Percentiles rank a stretch among this genome's conserved stretches.
phyloP scores from a whole-genome alignment of 2,113 vertebrate species.

The Centropus unirufus region DNA sequence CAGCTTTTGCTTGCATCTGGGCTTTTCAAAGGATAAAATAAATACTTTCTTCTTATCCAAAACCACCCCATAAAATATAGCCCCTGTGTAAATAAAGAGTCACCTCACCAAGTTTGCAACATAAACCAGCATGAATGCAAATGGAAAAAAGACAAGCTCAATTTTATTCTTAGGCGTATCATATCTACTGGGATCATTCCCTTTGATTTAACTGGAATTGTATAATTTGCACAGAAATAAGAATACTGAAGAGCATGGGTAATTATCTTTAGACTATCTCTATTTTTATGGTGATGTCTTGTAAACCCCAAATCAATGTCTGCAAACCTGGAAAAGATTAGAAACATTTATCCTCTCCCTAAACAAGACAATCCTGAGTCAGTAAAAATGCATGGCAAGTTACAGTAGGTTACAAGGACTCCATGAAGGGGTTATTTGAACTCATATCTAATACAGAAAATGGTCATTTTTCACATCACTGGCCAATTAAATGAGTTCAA shows the following conservation, averaged over 20 bases:
- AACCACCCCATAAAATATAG: not conserved
- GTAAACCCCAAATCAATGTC: not conserved
- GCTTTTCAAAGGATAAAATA: not conserved
- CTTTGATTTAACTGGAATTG: not conserved
- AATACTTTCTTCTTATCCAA: not conserved
- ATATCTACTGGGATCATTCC: not conserved
- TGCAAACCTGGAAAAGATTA: not conserved
- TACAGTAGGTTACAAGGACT: constrained; percentile 2
- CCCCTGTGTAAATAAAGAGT: not conserved
- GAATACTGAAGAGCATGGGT: not conserved
- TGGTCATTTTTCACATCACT: constrained; percentile 28
- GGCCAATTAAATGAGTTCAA: constrained; percentile 53
- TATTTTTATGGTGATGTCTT: not conserved
- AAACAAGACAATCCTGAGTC: not conserved
- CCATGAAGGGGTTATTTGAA: not conserved
- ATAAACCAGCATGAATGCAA: not conserved
- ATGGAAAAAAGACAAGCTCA: not conserved
- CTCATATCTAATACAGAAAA: constrained; percentile 5
- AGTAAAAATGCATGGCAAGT: constrained; percentile 3
- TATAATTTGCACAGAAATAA: not conserved
- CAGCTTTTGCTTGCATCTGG: not conserved
- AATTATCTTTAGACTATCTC: not conserved
- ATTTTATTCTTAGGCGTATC: not conserved
- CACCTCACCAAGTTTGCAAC: not conserved
- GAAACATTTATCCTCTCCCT: not conserved